A percentile compares a stretch with the other conserved stretches of the same genome.
These are phyloP conservation scores for Liparis tanakae DNA, from an alignment of 2,797 vertebrate genomes.

Conservation along the genomic window DNA sequence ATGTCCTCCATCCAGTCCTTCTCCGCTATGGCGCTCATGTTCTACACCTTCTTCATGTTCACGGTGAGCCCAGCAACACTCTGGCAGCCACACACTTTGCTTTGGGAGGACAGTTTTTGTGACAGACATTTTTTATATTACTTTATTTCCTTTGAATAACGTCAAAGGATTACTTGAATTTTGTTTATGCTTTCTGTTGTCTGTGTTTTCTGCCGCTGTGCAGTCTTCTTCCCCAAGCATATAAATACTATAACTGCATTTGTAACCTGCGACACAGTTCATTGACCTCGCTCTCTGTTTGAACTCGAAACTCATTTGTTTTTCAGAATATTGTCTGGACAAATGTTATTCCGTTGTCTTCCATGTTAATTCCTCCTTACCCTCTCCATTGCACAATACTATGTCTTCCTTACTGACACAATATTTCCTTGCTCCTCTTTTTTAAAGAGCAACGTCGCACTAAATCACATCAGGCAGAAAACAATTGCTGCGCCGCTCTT, in stretches of 20 bases:
- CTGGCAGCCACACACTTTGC: background rate
- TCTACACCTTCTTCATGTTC: constrained; percentile 97
- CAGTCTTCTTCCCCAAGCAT: background rate
- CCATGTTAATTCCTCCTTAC: constrained; percentile 18
- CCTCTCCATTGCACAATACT: constrained; percentile 12
- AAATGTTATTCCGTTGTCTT: constrained; percentile 21
- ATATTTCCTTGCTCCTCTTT: constrained; percentile 51
- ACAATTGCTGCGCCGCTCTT: constrained; percentile 44
- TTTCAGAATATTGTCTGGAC: constrained; percentile 7
- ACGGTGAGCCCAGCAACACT: constrained; percentile 85
- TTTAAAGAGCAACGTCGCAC: constrained; percentile 54
- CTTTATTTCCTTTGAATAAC: background rate
- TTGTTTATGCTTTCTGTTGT: background rate
- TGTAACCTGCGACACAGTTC: background rate
- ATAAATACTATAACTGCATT: background rate
- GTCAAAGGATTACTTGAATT: background rate
- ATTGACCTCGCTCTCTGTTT: no score
- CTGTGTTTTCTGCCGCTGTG: background rate
- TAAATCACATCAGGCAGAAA: constrained; percentile 62
- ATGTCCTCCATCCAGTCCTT: constrained; percentile 99
- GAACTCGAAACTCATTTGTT: background rate
- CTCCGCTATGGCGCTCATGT: constrained; percentile 97
- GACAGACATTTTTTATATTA: background rate
- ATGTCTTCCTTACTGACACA: constrained; percentile 1
- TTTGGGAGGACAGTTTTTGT: background rate